These are phyloP conservation scores for Numenius phaeopus DNA, from an alignment of 2,797 vertebrate genomes.

Conservation along the genomic window DNA sequence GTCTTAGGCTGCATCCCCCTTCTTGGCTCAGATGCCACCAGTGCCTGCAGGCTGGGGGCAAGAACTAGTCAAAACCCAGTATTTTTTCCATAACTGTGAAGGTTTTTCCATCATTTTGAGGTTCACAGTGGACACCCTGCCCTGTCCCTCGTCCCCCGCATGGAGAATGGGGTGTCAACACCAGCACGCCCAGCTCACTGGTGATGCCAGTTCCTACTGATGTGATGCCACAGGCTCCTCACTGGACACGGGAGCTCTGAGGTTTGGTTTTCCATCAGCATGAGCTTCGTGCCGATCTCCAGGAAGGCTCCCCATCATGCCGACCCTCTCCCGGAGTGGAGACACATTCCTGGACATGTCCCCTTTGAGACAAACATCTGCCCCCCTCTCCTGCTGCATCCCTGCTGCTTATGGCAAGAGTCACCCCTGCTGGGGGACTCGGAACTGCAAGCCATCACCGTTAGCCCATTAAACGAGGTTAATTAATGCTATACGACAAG, in stretches of 20 bases:
- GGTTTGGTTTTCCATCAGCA: neutral
- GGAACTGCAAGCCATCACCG: neutral
- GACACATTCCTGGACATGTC: neutral
- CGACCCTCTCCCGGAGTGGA: fast-evolving
- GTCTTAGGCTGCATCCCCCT: neutral
- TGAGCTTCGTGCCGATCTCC: fast-evolving
- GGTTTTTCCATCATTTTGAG: neutral
- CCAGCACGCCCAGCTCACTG: neutral
- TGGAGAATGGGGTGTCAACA: neutral
- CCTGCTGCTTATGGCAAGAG: neutral
- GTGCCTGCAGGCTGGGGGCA: neutral
- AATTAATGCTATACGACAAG: neutral
- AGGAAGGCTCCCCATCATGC: neutral
- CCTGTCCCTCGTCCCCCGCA: fast-evolving
- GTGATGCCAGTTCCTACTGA: neutral
- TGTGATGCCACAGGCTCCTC: neutral
- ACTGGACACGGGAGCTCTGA: neutral
- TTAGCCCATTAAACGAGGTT: neutral
- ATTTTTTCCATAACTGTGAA: neutral
- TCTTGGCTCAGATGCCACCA: neutral
- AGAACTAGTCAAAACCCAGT: neutral
- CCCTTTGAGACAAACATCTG: neutral
- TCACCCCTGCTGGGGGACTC: neutral
- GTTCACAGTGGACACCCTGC: neutral
- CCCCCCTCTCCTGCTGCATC: neutral